Conservation (phyloP, 2,888 invertebrate genomes). For the Dendrolimus pini region DNA sequence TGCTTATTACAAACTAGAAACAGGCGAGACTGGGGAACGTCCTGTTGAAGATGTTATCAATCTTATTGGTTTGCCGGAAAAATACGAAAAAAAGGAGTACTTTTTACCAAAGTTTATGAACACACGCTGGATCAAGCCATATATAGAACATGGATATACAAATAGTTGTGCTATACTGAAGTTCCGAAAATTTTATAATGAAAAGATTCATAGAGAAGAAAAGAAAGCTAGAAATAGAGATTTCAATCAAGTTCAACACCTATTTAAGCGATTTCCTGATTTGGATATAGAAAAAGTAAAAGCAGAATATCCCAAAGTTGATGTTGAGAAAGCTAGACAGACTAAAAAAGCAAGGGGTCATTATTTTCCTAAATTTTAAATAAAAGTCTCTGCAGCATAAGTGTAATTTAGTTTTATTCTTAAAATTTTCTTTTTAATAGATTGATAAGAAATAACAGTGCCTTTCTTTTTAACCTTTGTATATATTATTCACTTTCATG, state of each 20-base stretch:
- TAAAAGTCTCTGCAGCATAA: background rate
- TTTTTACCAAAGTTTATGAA: conserved; percentile 82
- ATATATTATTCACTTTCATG: no score
- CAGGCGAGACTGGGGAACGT: conserved; percentile 89
- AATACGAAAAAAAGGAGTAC: conserved; percentile 78
- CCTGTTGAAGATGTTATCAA: conserved; percentile 78
- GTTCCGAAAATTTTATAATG: conserved; percentile 75
- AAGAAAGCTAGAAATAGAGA: conserved; percentile 78
- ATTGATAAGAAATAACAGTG: no score
- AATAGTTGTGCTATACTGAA: conserved; percentile 78
- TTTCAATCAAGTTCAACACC: conserved; percentile 80
- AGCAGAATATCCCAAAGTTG: conserved; percentile 84
- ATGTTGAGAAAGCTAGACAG: conserved; percentile 80
- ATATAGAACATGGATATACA: conserved; percentile 69
- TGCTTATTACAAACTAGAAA: conserved; percentile 93
- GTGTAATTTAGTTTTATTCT: background rate
- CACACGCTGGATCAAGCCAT: conserved; percentile 76
- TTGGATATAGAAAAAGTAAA: conserved; percentile 82
- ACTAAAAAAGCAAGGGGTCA: conserved; percentile 79
- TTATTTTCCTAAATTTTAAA: conserved; percentile 64
- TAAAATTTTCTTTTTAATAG: background rate
- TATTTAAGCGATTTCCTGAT: conserved; percentile 86
- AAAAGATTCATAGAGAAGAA: conserved; percentile 78
- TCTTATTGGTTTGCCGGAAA: conserved; percentile 78
- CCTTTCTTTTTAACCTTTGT: no score